Evolutionary conservation across 2,888 invertebrate species (phyloP).

Genomic region (Pyralis farinalis): DNA sequence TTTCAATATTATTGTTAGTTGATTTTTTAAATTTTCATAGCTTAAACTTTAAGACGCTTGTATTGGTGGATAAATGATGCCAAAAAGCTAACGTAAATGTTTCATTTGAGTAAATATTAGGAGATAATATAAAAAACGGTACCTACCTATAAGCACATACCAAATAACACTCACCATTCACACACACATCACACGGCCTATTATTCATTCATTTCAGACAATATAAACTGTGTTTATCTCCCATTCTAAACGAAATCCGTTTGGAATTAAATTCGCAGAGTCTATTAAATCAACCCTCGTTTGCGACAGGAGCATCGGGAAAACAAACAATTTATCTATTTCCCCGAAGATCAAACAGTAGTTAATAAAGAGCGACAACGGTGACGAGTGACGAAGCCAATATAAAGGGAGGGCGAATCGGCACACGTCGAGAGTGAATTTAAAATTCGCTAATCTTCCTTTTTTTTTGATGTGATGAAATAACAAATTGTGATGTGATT

Average conservation of each 20-base stretch:
- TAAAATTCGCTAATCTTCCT: constrained; percentile 52
- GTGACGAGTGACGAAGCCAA: constrained; percentile 41
- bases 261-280: constrained; percentile 5
- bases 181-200: no score
- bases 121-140: no score
- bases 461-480: constrained; percentile 59
- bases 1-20: no score
- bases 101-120: no score
- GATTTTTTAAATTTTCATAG: no score
- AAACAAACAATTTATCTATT: constrained; percentile 71
- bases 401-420: constrained; percentile 51
- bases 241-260: constrained; percentile 2
- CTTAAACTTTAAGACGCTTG: no score
- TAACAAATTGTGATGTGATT: constrained; percentile 50
- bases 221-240: no score
- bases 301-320: constrained; percentile 34
- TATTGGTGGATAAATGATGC: no score
- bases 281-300: neutral
- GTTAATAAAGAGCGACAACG: constrained; percentile 50
- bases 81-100: no score
- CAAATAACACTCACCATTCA: no score
- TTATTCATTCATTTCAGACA: no score
- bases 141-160: no score
- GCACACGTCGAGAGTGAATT: constrained; percentile 47
- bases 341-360: constrained; percentile 61